Base-by-base conservation (phyloP, 2,113 vertebrate species). In the Pleuronectes platessa region DNA sequence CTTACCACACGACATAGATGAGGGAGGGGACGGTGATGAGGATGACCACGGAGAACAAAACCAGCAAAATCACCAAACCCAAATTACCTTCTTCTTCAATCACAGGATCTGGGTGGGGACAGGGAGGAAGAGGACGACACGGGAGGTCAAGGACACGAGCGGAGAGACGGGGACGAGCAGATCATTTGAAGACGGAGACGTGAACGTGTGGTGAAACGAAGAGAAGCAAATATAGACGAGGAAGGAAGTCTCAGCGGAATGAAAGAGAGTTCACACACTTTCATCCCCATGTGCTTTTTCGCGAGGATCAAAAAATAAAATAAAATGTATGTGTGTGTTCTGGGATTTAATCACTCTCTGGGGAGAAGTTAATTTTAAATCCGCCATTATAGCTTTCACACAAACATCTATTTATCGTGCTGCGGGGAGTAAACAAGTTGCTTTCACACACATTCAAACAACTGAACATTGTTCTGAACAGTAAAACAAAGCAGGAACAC, bases 1-100 rank as follows among this genome's bases (percentile, higher is more conserved):
- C 93, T 94, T 79, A 95, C 94, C 94, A 93, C 63, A 95, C 58
- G 18, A 94, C 83, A 69, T 92, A 79, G 79, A 92, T 79, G 69
- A 95, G 89, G 56, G 91, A 90, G 65, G 88, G 86, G 71, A 93
- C 40, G 58, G 91, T 90, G 66, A 86, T 87, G 79, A 92, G 82
- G 87, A 94, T 84, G 79, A 94, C 86, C 70, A 91, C 86, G 21
- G 92, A 90, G 66, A 95, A 93, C 77, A 94, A 71, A 67, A 93
- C 90, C 72, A 95, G 84, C 53, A 94, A 74, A 60, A 95, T 85
- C 80, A 93, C 73, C 86, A 94, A 74, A 45, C 88, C 90, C 68
- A 92, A 65, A 64, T 83, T 86, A 58, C 80, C 86, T 20, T 90
- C 90, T 6, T 90, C 89, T 17, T 72, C 64, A 8, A 15, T 5